Base-by-base conservation (phyloP, 92 coral and sea anemone species). In the Siderastrea siderea region DNA sequence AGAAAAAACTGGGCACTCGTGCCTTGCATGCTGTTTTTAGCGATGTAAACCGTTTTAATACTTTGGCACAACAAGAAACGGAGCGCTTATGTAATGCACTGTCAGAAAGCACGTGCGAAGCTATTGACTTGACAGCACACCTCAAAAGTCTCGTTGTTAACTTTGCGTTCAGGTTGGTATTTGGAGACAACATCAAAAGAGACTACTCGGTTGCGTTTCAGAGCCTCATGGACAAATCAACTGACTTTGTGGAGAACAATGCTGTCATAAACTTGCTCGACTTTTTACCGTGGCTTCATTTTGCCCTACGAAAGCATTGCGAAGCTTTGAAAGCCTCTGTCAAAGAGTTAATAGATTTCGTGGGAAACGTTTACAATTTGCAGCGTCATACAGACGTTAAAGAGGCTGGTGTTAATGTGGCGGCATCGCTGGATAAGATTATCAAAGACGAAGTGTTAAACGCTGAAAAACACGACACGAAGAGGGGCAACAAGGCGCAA, bases 241-340 rank as follows among this genome's bases (percentile, higher is more conserved):
- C 71, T 9, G 96, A 94, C 73, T 94, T 95, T 83, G 83, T 77
- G 61, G 94, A 98, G 81, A 91, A 89, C 74, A 92, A 90, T 78
- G 84, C 92, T 9, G 93, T 81, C 2, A 71, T 86, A 38, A 92
- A 91, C 77, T 55, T 95, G 46, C 83, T 94, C 45, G 99, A 98
- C 78, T 92, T 98, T 70, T 74, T 98, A 84, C 99, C 99, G 1
- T 98, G 98, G 98, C 93, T 94, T 61, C 91, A 88, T 38, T 93
- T 95, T 69, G 84, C 90, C 17, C 71, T 95, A 9, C 54, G 74
- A 75, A 86, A 90, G 78, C 87, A 91, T 62, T 74, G 87, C 51
- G 64, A 80, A 71, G 83, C 77, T 62, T 51, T 93, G 67, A 72
- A 93, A 87, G 82, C 63, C 54, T 84, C 96, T 16, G 90, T 89